Base-by-base conservation (phyloP, 2,888 invertebrate species). In the Corbicula japonica region DNA sequence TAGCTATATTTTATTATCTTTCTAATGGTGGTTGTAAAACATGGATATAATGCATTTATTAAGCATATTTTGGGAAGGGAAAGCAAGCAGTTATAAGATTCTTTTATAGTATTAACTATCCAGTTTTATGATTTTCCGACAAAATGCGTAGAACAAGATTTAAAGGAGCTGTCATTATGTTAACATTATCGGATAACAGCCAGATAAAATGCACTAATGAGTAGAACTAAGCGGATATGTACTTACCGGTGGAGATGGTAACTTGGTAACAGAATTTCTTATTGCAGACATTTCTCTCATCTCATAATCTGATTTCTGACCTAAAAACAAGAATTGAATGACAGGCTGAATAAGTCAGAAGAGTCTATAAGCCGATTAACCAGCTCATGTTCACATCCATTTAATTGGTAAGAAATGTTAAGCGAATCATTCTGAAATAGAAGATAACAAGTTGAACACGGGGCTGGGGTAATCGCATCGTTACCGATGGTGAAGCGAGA, bases 301-400 rank as follows among this genome's bases (percentile, higher is more conserved):
- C 41, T 72, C 72, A 56, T 68, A 77, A 28, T 68, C 72, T 18
- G 77, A 63, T 34, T 52, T 50, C 10, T 63, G 63, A 66, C 76
- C 76, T 76, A 32, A 21, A 38, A 54, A 3, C n/a, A 32, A 15
- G n/a, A 10, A n/a, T n/a, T n/a, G n/a, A n/a, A n/a, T n/a, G n/a
- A n/a, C n/a, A n/a, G n/a, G n/a, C n/a, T n/a, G n/a, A n/a, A n/a
- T n/a, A n/a, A n/a, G n/a, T n/a, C n/a, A n/a, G n/a, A n/a, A n/a
- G n/a, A n/a, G n/a, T n/a, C n/a, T n/a, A n/a, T n/a, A n/a, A n/a
- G n/a, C n/a, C n/a, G n/a, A n/a, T n/a, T n/a, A n/a, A n/a, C n/a
- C n/a, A n/a, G n/a, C n/a, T n/a, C n/a, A n/a, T n/a, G n/a, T n/a
- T n/a, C n/a, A n/a, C n/a, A n/a, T n/a, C n/a, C n/a, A n/a, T n/a